Evolutionary conservation across 1,140 invertebrate species (phyloP).

Genomic region (Anthonomus grandis): DNA sequence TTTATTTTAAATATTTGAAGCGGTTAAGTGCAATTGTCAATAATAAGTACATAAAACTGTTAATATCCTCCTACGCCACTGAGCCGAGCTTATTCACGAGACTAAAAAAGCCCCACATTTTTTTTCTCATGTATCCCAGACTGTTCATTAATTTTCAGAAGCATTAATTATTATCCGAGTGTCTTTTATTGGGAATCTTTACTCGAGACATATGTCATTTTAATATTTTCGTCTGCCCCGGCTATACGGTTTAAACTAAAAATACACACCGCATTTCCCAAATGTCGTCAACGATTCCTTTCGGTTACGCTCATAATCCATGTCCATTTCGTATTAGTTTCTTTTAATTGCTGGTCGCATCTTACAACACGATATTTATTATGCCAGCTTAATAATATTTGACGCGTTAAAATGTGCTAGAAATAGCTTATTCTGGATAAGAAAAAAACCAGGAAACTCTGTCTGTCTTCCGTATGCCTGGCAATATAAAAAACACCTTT

Average conservation of each 20-base stretch:
- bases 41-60: no score
- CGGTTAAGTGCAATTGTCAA: no score
- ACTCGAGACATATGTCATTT: slow-evolving; percentile 27
- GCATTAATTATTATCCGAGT: slow-evolving; percentile 28
- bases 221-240: slow-evolving; percentile 22
- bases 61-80: slow-evolving; percentile 8
- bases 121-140: no score
- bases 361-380: no score
- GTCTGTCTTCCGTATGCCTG: no score
- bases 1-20: no score
- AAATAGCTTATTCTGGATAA: no score
- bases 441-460: no score
- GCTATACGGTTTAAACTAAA: slow-evolving; percentile 17
- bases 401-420: no score
- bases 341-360: no score
- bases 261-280: slow-evolving; percentile 16
- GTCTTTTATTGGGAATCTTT: slow-evolving; percentile 29
- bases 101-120: slow-evolving; percentile 18
- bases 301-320: not conserved
- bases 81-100: slow-evolving; percentile 11
- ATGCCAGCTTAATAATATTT: no score
- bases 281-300: slow-evolving; percentile 2
- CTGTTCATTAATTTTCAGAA: slow-evolving; percentile 28
- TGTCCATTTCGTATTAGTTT: slow-evolving; percentile 2
- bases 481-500: no score